Conservation (phyloP, 2,797 vertebrate genomes). For the Nannoperca obscura region DNA sequence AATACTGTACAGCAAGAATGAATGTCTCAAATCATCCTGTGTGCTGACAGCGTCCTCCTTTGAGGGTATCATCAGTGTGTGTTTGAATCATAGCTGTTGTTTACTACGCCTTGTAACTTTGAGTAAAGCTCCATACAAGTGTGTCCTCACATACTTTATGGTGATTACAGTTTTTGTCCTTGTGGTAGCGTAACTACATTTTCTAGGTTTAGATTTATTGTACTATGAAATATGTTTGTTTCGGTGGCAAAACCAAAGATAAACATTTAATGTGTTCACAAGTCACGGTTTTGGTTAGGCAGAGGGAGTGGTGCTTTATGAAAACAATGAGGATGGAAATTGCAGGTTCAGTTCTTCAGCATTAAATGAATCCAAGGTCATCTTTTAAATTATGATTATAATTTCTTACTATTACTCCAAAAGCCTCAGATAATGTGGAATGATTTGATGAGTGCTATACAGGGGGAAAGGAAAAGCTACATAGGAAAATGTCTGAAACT, state of each 20-base stretch:
- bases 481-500: neutral
- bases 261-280: constrained; percentile 45
- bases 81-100: constrained; percentile 28
- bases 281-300: constrained; percentile 25
- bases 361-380: constrained; percentile 12
- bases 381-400: constrained; percentile 2
- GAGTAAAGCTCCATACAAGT: constrained; percentile 35
- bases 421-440: neutral
- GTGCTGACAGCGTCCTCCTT: constrained; percentile 15
- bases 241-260: constrained; percentile 44
- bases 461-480: neutral
- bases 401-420: neutral
- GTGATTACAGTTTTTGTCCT: constrained; percentile 49
- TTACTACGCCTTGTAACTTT: constrained; percentile 23
- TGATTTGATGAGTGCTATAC: neutral
- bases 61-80: constrained; percentile 18
- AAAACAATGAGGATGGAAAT: constrained; percentile 25
- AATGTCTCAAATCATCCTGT: constrained; percentile 1
- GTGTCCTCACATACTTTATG: constrained; percentile 22
- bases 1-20: neutral
- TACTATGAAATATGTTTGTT: constrained; percentile 50
- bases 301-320: constrained; percentile 23
- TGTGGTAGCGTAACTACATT: constrained; percentile 36
- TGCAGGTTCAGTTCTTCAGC: constrained; percentile 21
- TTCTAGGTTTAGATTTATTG: constrained; percentile 58